Conservation (phyloP, 2,888 invertebrate genomes). For the Spodoptera littoralis region DNA sequence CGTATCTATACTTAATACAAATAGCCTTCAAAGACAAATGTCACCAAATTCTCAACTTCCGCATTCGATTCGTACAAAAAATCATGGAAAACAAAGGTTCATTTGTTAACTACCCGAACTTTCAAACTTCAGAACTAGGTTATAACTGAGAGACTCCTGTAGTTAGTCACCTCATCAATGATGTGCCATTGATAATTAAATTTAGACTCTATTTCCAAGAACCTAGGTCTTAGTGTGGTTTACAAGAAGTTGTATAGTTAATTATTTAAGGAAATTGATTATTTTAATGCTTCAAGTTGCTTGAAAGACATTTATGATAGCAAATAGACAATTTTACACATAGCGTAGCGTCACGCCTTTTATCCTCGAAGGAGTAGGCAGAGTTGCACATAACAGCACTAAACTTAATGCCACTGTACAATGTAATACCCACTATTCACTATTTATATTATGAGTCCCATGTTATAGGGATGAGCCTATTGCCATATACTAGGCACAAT, state of each 20-base stretch:
- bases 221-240: constrained; percentile 11
- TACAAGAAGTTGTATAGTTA: constrained; percentile 19
- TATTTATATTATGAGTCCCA: too few relatives aligned
- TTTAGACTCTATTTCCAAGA: constrained; percentile 15
- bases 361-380: too few relatives aligned
- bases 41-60: constrained; percentile 10
- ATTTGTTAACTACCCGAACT: constrained; percentile 46
- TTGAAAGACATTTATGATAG: constrained; percentile 1
- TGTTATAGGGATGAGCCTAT: too few relatives aligned
- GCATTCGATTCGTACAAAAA: constrained; percentile 30
- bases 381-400: too few relatives aligned
- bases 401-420: too few relatives aligned
- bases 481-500: too few relatives aligned
- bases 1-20: constrained; percentile 10
- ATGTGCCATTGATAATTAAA: constrained; percentile 13
- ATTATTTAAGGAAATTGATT: constrained; percentile 52
- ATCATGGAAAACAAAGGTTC: constrained; percentile 21
- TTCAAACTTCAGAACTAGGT: constrained; percentile 45
- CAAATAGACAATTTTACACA: constrained; percentile 14
- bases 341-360: too few relatives aligned
- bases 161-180: constrained; percentile 41
- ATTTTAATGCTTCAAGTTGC: constrained; percentile 20
- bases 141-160: constrained; percentile 41
- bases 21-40: constrained; percentile 36
- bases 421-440: too few relatives aligned